Evolutionary conservation across 2,797 vertebrate species (phyloP).

Genomic region (Melanotaenia parkinsoni): DNA sequence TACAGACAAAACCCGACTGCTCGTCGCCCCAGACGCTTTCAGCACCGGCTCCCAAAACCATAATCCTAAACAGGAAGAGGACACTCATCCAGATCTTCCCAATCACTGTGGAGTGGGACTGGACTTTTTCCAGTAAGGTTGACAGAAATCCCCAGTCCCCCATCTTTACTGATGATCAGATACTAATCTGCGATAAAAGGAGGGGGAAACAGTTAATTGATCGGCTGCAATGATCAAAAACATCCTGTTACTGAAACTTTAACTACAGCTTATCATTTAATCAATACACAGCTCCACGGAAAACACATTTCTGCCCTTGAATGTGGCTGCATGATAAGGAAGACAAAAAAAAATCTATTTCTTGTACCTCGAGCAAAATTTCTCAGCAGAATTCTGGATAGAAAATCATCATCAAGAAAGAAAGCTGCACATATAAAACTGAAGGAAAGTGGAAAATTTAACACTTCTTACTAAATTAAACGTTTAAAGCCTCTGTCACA

Average conservation of each 20-base stretch:
- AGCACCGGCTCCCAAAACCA: slow-evolving; percentile 92
- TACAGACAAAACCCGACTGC: slow-evolving; percentile 92
- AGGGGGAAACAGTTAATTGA: slow-evolving; percentile 7
- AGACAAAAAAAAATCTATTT: neutral
- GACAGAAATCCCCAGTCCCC: slow-evolving; percentile 95
- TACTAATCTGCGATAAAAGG: slow-evolving; percentile 42
- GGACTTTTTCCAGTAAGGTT: slow-evolving; percentile 91
- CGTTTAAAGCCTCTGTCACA: neutral
- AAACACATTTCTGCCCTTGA: slow-evolving; percentile 2
- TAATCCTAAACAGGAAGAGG: slow-evolving; percentile 96
- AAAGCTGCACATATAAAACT: neutral
- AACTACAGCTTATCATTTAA: slow-evolving; percentile 22
- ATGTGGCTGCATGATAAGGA: neutral
- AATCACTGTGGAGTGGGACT: slow-evolving; percentile 92
- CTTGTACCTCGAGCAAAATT: slow-evolving; percentile 15
- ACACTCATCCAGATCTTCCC: slow-evolving; percentile 98
- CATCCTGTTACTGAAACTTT: slow-evolving; percentile 30
- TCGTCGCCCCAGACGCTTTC: slow-evolving; percentile 96
- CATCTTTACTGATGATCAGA: slow-evolving; percentile 79
- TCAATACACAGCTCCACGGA: slow-evolving; percentile 18
- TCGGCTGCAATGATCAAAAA: neutral
- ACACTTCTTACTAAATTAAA: neutral
- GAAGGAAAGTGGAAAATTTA: neutral
- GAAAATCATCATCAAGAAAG: neutral
- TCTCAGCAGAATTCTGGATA: neutral